A percentile compares a stretch with the other conserved stretches of the same genome.
Evolutionary conservation across 2,888 invertebrate species (phyloP).

Genomic region (Sarcophaga caerulescens): DNA sequence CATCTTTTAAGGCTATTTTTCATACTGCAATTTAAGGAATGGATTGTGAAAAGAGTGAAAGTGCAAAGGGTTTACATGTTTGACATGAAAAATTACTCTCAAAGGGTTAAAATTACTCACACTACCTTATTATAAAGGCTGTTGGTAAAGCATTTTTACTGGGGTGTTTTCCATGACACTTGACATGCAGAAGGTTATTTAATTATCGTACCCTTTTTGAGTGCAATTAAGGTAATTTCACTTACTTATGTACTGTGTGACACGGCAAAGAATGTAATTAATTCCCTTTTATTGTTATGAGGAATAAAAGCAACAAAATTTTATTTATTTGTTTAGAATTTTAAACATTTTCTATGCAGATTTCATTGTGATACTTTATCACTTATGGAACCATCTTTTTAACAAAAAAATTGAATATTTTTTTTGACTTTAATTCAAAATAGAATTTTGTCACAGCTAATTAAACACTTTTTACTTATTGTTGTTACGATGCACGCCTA

Average conservation of each 20-base stretch:
- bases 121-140: not conserved
- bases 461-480: slow-evolving; percentile 33
- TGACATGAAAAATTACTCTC: not conserved
- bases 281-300: no score
- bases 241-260: no score
- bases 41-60: not conserved
- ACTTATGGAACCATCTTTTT: no score
- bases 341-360: no score
- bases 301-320: no score
- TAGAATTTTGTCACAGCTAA: not conserved
- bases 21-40: not conserved
- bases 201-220: no score
- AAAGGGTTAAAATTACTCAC: slow-evolving; percentile 20
- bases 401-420: no score
- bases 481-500: not conserved
- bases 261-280: no score
- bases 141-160: slow-evolving; percentile 4
- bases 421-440: no score
- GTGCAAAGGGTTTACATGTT: not conserved
- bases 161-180: not conserved
- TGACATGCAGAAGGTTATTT: slow-evolving; percentile 12
- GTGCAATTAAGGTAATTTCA: no score
- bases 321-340: no score
- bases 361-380: no score
- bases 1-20: slow-evolving; percentile 2